Evolutionary conservation across 2,888 invertebrate genomes (phyloP).

Genomic region (Eristalinus aeneus): DNA sequence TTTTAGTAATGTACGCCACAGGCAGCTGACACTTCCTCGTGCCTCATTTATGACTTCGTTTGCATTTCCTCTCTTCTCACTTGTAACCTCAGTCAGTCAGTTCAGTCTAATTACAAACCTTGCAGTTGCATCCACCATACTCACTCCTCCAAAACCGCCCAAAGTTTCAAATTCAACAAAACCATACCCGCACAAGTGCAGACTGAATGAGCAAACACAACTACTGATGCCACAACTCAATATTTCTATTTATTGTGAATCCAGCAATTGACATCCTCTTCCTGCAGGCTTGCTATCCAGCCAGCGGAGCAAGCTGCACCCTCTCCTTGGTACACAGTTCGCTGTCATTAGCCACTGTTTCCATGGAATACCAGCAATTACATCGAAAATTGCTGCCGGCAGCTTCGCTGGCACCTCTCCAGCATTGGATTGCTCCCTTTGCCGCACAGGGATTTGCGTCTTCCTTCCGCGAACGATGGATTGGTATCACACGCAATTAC

Average conservation of each 20-base stretch:
- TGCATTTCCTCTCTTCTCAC: no score
- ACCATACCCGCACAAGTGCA: no score
- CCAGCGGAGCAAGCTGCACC: not conserved
- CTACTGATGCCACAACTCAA: conserved; percentile 16
- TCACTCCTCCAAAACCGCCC: no score
- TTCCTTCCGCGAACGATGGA: conserved; percentile 7
- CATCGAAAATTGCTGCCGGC: conserved; percentile 10
- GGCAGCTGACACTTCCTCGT: no score
- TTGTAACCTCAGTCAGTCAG: no score
- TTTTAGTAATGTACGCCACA: no score
- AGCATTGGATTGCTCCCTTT: not conserved
- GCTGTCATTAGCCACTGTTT: conserved; percentile 3
- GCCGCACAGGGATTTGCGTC: not conserved
- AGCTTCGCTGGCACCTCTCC: not conserved
- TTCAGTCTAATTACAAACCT: no score
- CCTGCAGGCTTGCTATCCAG: not conserved
- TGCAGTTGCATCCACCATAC: no score
- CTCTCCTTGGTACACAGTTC: not conserved
- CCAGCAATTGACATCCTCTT: not conserved
- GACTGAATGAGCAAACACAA: no score
- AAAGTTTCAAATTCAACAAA: no score
- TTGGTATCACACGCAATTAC: conserved; percentile 22
- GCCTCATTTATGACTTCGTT: no score
- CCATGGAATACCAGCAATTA: conserved; percentile 1
- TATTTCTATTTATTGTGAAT: conserved; percentile 1